Conservation (phyloP, 2,797 vertebrate genomes). For the Alauda arvensis region DNA sequence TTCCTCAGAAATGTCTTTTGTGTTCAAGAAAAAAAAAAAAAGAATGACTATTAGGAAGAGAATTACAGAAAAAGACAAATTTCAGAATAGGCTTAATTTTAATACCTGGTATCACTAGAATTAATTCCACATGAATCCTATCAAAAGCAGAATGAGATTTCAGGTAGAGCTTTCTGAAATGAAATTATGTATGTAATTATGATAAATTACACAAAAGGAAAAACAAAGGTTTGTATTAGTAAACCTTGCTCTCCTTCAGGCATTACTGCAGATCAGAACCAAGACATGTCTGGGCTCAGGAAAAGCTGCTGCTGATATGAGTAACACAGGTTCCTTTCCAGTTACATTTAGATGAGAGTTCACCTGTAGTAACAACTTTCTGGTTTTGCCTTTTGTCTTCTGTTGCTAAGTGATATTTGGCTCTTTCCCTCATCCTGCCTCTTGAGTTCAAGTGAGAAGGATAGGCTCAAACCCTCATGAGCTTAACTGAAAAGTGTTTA, state of each 20-base stretch:
- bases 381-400: not conserved
- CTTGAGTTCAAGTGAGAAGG: not conserved
- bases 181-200: not conserved
- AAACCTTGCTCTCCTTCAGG: not conserved
- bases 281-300: not conserved
- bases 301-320: not conserved
- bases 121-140: not conserved
- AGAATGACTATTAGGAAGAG: not conserved
- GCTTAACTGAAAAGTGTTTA: not conserved
- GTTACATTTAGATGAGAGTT: not conserved
- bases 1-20: not conserved
- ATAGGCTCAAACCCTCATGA: not conserved
- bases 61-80: not conserved
- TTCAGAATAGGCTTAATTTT: not conserved
- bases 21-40: not conserved
- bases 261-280: not conserved
- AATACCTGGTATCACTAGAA: not conserved
- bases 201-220: not conserved
- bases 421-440: not conserved
- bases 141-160: not conserved
- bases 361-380: not conserved
- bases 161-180: not conserved
- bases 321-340: not conserved
- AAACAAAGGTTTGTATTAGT: not conserved
- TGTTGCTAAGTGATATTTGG: not conserved